Evolutionary conservation across 2,888 invertebrate genomes (phyloP), one percentile per base, ranked within the genome.

Genomic region (Polymixis flavicincta): DNA sequence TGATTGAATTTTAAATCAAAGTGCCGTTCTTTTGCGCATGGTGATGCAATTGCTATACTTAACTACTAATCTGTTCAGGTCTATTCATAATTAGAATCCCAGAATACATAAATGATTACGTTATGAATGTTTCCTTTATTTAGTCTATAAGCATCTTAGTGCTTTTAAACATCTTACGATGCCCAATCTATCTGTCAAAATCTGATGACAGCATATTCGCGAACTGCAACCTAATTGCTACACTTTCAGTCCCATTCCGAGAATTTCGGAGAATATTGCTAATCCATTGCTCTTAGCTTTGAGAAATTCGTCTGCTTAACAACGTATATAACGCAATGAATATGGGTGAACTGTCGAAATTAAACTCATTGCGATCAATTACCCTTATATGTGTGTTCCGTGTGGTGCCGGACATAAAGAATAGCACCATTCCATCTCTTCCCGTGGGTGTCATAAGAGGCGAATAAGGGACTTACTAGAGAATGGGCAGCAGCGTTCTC

Each of bases 1-100:
- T 65, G 6, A 48, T 65, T 32, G 76, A 73, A 76, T 82, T 52
- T n/a, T 22, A 63, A 67, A 48, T 74, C 25, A 14, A 25, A 59
- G 55, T 67, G 7, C 60, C 17, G 19, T 71, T 14, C 19, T 13
- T 45, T 68, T 28, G 22, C 14, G 17, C 42, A 45, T 9, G 2
- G 61, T 80, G 59, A 60, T 11, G 57, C 42, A 25, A 68, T 45
- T 28, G 1, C 8, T 54, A 13, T 19, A 25, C 32, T 25, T 19
- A 17, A 65, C 14, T 14, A 45, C 9, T 32, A 50, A 37, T 57
- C 7, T 67, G 57, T 67, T 45, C 50, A 22, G 32, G 45, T 76
- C 7, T 45, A 28, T 55, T 70, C 28, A 45, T 14, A 60, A 22
- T 37, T 6, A 0, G 5, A 37, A 74, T 74, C 69, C 54, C 2